Percentiles rank a stretch among this genome's conserved stretches.
Conservation (phyloP, 2,888 invertebrate species). For the Leptogaster cylindrica region DNA sequence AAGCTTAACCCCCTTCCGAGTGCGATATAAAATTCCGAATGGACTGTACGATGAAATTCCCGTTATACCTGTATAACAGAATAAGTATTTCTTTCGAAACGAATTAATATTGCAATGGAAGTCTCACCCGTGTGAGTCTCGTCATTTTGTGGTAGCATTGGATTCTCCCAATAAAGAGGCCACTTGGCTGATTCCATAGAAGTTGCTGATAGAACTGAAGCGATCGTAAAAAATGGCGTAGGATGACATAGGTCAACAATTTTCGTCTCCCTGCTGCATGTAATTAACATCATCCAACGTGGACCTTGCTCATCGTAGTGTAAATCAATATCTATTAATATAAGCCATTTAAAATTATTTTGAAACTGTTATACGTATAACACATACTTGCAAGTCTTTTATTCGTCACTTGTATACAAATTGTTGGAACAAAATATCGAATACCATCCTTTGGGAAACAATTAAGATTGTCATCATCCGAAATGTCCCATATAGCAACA, state of each 20-base stretch:
- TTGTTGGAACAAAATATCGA: constrained; percentile 63
- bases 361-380: no score
- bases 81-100: constrained; percentile 29
- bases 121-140: constrained; percentile 52
- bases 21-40: constrained; percentile 47
- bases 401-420: constrained; percentile 61
- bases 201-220: constrained; percentile 48
- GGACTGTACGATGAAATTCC: constrained; percentile 51
- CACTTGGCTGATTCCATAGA: constrained; percentile 51
- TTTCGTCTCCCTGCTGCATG: constrained; percentile 49
- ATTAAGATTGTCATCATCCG: constrained; percentile 56
- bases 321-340: constrained; percentile 53
- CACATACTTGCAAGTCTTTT: background rate
- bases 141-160: constrained; percentile 51
- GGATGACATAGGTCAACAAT: constrained; percentile 55
- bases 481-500: constrained; percentile 69
- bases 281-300: constrained; percentile 56
- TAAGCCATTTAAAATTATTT: no score
- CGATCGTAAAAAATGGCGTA: constrained; percentile 51
- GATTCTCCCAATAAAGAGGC: constrained; percentile 56
- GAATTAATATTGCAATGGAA: background rate
- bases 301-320: constrained; percentile 57
- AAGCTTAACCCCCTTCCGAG: constrained; percentile 49
- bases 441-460: constrained; percentile 53
- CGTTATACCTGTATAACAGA: constrained; percentile 31